A percentile compares a stretch with the other conserved stretches of the same genome.
phyloP scores from a whole-genome alignment of 1,140 invertebrate genomes.

The Eupeodes corollae region DNA sequence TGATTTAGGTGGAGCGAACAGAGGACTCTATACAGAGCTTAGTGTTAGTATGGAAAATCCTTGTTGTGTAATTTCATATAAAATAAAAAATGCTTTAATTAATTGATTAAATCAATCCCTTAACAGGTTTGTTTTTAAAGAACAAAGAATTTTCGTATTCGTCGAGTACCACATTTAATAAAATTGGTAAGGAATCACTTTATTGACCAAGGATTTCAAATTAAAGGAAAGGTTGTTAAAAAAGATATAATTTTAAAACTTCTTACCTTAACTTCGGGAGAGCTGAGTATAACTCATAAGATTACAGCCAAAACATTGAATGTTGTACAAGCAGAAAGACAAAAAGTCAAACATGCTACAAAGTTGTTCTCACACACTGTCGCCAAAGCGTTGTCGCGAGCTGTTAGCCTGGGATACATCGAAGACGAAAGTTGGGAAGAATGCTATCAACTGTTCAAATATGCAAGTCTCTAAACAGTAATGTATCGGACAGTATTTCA shows the following conservation, averaged over 20 bases:
- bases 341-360: too few species aligned
- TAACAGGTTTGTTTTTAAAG: background rate
- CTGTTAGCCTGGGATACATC: background rate
- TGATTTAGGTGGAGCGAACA: background rate
- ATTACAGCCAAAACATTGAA: conserved; percentile 3
- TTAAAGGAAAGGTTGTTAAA: conserved; percentile 1
- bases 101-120: background rate
- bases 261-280: conserved; percentile 1
- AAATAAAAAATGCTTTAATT: background rate
- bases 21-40: background rate
- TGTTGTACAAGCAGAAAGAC: too few species aligned
- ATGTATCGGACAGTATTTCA: too few species aligned
- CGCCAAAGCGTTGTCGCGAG: background rate
- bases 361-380: too few species aligned
- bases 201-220: conserved; percentile 4
- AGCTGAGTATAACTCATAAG: conserved; percentile 1
- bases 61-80: background rate
- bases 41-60: too few species aligned
- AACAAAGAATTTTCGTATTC: conserved; percentile 4
- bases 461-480: too few species aligned
- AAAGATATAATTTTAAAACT: conserved; percentile 4
- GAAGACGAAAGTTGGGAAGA: too few species aligned
- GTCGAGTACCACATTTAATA: conserved; percentile 8
- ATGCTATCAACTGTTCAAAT: too few species aligned
- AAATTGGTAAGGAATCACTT: conserved; percentile 10